These are phyloP conservation scores for Cabera pusaria DNA, from an alignment of 2,888 invertebrate species.

Conservation along the genomic window DNA sequence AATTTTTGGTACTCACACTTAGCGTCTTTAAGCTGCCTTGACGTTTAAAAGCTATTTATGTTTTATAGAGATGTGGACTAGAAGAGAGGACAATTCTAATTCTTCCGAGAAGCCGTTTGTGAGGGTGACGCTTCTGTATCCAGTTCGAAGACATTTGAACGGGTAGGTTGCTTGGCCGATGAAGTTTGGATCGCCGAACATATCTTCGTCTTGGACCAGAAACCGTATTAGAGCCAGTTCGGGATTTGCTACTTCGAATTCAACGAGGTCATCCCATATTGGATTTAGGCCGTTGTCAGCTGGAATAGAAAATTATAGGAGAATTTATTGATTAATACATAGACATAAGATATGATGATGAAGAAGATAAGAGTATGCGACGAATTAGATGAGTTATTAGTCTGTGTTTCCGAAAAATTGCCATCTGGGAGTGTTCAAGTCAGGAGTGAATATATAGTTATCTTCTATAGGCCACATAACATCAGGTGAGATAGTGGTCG, in stretches of 20 bases:
- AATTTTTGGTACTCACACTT: neutral
- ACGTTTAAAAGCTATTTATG: constrained; percentile 20
- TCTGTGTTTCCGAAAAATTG: too few species aligned
- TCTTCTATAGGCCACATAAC: too few species aligned
- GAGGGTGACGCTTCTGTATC: constrained; percentile 95
- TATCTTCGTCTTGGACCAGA: constrained; percentile 96
- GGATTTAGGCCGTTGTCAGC: constrained; percentile 98
- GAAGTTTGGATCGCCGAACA: constrained; percentile 98
- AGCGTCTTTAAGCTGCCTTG: neutral
- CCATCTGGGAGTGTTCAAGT: too few species aligned
- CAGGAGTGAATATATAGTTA: too few species aligned
- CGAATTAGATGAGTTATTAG: too few species aligned
- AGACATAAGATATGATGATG: too few species aligned
- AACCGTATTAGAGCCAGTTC: constrained; percentile 93
- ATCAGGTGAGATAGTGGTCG: too few species aligned
- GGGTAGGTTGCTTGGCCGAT: constrained; percentile 98
- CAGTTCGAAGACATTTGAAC: constrained; percentile 90
- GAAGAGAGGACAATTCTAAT: constrained; percentile 93
- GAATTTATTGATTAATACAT: too few species aligned
- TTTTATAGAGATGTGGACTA: constrained; percentile 85
- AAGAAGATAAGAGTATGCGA: too few species aligned
- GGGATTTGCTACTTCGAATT: constrained; percentile 92
- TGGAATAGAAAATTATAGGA: too few species aligned
- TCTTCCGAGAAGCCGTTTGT: constrained; percentile 96
- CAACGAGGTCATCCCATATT: constrained; percentile 94